Conservation (phyloP, 64 coral and sea anemone species). For the Trachythela sp. region DNA sequence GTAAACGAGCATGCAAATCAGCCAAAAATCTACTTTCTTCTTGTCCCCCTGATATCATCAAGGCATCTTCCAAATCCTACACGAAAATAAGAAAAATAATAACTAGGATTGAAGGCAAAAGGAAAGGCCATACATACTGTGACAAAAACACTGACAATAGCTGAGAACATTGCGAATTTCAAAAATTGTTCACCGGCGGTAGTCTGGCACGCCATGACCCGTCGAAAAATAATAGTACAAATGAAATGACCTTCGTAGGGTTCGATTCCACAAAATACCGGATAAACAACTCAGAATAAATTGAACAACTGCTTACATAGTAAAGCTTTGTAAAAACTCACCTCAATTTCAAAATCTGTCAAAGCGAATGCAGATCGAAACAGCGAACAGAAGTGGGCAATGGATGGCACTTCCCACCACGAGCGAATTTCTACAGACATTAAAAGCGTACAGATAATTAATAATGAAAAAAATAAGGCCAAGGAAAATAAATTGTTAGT, state of each 20-base stretch:
- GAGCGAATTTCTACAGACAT: conserved; percentile 91
- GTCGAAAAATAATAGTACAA: background rate
- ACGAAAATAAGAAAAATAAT: no score
- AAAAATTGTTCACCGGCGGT: background rate
- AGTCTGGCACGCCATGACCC: background rate
- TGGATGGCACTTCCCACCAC: conserved; percentile 99
- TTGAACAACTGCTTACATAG: background rate
- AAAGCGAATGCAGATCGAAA: conserved; percentile 94
- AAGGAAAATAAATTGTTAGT: background rate
- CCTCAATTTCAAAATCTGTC: conserved; percentile 99
- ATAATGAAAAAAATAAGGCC: background rate
- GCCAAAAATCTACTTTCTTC: background rate
- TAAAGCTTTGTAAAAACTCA: conserved; percentile 28
- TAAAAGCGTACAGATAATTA: background rate
- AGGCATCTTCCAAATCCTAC: conserved; percentile 3
- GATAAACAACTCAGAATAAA: background rate
- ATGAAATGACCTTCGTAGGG: background rate
- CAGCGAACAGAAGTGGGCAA: conserved; percentile 99
- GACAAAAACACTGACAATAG: no score
- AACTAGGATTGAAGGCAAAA: background rate
- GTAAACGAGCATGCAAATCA: background rate
- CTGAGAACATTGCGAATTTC: no score
- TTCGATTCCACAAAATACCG: background rate
- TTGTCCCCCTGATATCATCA: conserved; percentile 1
- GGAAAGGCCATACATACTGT: no score